A percentile compares a stretch with the other conserved stretches of the same genome.
Evolutionary conservation across 2,888 invertebrate species (phyloP).

Genomic region (Drosophila meridiana): DNA sequence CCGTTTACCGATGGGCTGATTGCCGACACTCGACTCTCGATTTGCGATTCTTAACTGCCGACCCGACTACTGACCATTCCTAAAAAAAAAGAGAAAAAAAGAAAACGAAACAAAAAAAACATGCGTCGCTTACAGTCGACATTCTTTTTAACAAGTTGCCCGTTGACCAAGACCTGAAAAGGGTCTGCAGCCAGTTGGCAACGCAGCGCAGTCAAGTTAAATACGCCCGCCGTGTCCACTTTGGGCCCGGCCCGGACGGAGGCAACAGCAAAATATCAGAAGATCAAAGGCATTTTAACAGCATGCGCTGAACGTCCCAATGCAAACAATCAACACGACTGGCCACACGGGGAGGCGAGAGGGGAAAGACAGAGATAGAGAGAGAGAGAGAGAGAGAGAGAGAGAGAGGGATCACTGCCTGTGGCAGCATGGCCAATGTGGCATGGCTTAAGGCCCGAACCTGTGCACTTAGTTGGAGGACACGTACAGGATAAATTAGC

Average conservation of each 20-base stretch:
- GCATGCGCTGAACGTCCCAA: conserved; percentile 71
- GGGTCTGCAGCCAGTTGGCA: conserved; percentile 48
- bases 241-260: conserved; percentile 42
- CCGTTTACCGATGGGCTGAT: conserved; percentile 30
- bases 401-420: conserved; percentile 23
- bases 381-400: background rate
- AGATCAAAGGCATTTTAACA: conserved; percentile 83
- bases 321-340: conserved; percentile 80
- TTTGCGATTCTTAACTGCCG: conserved; percentile 47
- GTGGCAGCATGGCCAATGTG: conserved; percentile 54
- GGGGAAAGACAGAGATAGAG: conserved; percentile 7
- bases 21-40: conserved; percentile 41
- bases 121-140: conserved; percentile 76
- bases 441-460: conserved; percentile 58
- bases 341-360: conserved; percentile 44
- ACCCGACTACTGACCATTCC: conserved; percentile 46
- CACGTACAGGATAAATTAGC: conserved; percentile 83
- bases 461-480: conserved; percentile 80
- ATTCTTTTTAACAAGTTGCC: conserved; percentile 78
- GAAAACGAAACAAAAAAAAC: conserved; percentile 39
- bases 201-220: conserved; percentile 68
- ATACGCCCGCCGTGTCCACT: conserved; percentile 78
- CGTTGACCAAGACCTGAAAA: conserved; percentile 64
- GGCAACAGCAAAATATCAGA: conserved; percentile 73
- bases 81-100: conserved; percentile 10